phyloP scores from a whole-genome alignment of 2,888 invertebrate species.

The Endomychus coccineus region DNA sequence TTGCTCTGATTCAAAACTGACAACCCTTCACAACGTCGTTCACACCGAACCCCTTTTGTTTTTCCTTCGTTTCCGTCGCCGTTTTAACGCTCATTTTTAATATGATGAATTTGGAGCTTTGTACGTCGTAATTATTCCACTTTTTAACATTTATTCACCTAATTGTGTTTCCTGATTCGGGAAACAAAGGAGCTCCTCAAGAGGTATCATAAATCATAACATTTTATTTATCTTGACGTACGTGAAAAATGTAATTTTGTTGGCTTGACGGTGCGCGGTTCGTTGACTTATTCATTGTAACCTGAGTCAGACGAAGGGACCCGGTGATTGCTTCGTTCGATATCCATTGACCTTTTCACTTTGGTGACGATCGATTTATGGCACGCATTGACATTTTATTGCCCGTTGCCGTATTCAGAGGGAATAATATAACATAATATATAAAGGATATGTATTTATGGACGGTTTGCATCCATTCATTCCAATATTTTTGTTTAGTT shows the following conservation, averaged over 20 bases:
- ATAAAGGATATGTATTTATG: no score
- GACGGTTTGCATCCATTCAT: no score
- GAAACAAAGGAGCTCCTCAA: constrained; percentile 39
- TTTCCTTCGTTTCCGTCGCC: constrained; percentile 43
- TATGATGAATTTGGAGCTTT: constrained; percentile 46
- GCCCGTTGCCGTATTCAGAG: no score
- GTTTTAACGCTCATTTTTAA: constrained; percentile 45
- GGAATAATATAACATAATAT: no score
- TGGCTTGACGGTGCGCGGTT: constrained; percentile 31
- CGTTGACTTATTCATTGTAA: constrained; percentile 29
- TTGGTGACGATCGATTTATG: constrained; percentile 26
- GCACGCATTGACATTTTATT: constrained; percentile 29
- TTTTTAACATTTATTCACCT: constrained; percentile 46
- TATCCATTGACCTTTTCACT: constrained; percentile 25
- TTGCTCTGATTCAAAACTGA: constrained; percentile 42
- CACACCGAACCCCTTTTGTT: constrained; percentile 40
- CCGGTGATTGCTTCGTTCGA: constrained; percentile 14
- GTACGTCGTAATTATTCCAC: constrained; percentile 45
- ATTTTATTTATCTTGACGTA: constrained; percentile 35
- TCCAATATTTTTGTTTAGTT: no score
- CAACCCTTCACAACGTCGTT: constrained; percentile 42
- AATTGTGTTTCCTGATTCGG: constrained; percentile 43
- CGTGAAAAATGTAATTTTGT: constrained; percentile 35
- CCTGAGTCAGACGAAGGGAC: constrained; percentile 27
- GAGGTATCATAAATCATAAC: constrained; percentile 43